Evolutionary conservation across 2,888 invertebrate species (phyloP), one percentile per base, ranked within the genome.

Genomic region (Erannis defoliaria): DNA sequence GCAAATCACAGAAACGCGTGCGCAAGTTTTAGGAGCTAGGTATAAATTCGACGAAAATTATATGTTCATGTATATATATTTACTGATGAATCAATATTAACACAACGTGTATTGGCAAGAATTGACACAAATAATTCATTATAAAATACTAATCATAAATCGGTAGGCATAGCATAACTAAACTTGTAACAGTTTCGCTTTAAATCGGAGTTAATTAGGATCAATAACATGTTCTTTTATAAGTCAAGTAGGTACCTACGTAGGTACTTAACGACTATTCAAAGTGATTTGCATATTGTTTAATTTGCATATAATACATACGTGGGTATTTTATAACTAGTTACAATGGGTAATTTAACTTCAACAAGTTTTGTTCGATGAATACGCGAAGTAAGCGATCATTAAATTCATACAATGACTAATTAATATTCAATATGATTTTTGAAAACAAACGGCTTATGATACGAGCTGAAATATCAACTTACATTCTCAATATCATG

Each of bases 1-100:
- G 88, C 86, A 88, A 90, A 92, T 91, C 91, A 92, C 90, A 92
- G 88, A 85, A 81, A 84, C 78, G 85, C 85, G 86, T 88, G 89
- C 81, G 79, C 76, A 74, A 76, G 73, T 38, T 79, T 77, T 80
- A 78, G 78, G 80, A 71, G 74, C 73, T 74, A 70, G 12, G 19
- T 31, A 33, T 10, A 18, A 45, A 45, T 14, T 21, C 69, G 71
- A 76, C 72, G 70, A 67, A 74, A 48, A 51, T 12, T 6, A 35
- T 33, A 35, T 54, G 45, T 21, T 26, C 6, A 31, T 29, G 18
- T 12, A 45, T n/a, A n/a, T n/a, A 26, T 26, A 31, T 21, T 42
- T 12, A 12, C 21, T 33, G 16, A 46, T 6, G 46, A 38, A 49
- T 9, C 38, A 53, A 58, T 54, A 65, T 51, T 68, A 70, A 67